phyloP scores from a whole-genome alignment of 2,113 vertebrate species.

The Willisornis vidua region DNA sequence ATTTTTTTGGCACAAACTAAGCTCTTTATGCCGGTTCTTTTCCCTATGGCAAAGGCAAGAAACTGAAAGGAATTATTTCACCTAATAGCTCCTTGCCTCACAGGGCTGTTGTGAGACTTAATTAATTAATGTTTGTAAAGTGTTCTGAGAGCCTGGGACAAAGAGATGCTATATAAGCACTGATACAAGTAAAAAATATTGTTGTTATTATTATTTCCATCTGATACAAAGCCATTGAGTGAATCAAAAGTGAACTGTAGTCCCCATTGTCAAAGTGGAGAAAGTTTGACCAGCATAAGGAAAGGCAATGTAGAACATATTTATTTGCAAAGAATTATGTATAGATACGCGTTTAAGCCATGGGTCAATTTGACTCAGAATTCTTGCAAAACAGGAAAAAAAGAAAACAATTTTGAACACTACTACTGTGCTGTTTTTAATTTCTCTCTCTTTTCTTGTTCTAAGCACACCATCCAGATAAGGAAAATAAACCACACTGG shows the following conservation, averaged over 20 bases:
- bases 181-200: constrained; percentile 25
- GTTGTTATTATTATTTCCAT: constrained; percentile 40
- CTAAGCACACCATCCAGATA: constrained; percentile 69
- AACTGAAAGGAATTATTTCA: constrained; percentile 64
- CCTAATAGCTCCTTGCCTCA: constrained; percentile 62
- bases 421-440: constrained; percentile 65
- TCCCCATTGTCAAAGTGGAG: neutral
- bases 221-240: neutral
- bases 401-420: neutral
- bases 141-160: constrained; percentile 49
- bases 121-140: constrained; percentile 72
- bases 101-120: constrained; percentile 60
- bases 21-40: neutral
- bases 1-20: constrained; percentile 43
- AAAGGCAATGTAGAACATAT: neutral
- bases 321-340: constrained; percentile 23
- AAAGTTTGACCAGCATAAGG: neutral
- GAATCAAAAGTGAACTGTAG: neutral
- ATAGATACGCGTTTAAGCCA: neutral
- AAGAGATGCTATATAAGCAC: constrained; percentile 46
- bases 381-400: constrained; percentile 15
- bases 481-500: constrained; percentile 72
- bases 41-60: constrained; percentile 56
- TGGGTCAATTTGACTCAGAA: constrained; percentile 5
- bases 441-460: constrained; percentile 72